A percentile compares a stretch with the other conserved stretches of the same genome.
Evolutionary conservation across 1,140 invertebrate species (phyloP).

Genomic region (Papilio polytes): DNA sequence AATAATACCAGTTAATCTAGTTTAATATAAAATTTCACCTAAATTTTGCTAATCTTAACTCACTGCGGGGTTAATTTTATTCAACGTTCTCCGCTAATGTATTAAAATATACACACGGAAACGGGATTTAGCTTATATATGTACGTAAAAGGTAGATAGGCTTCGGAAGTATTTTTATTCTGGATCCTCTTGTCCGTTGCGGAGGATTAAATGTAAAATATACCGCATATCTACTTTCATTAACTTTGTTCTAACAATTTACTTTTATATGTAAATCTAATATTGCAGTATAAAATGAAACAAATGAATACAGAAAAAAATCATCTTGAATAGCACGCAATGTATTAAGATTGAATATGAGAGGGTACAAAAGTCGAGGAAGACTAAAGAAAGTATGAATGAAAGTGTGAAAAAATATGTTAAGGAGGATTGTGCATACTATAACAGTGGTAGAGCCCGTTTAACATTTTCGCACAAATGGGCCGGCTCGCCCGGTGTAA

Average conservation of each 20-base stretch:
- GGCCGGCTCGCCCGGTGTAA: too few relatives aligned
- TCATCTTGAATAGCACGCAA: too few relatives aligned
- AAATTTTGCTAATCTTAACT: conserved; percentile 5
- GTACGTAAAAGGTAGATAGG: conserved; percentile 25
- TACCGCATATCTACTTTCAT: conserved; percentile 32
- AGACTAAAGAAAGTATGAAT: too few relatives aligned
- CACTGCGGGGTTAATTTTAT: conserved; percentile 1
- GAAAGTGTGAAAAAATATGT: too few relatives aligned
- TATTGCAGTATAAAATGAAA: too few relatives aligned
- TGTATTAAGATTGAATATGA: too few relatives aligned
- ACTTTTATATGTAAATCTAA: neutral
- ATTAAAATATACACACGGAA: conserved; percentile 30
- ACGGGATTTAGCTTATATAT: conserved; percentile 1
- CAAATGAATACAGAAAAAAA: too few relatives aligned
- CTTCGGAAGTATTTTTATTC: conserved; percentile 28
- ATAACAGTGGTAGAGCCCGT: too few relatives aligned
- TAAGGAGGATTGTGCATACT: too few relatives aligned
- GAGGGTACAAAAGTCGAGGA: too few relatives aligned
- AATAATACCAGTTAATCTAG: neutral
- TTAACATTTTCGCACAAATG: too few relatives aligned
- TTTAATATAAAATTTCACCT: neutral
- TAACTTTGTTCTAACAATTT: conserved; percentile 25
- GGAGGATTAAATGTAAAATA: conserved; percentile 36
- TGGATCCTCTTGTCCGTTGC: conserved; percentile 18
- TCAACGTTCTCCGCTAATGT: conserved; percentile 14